Evolutionary conservation across 1,140 invertebrate species (phyloP).

Genomic region (Zaprionus inermis): DNA sequence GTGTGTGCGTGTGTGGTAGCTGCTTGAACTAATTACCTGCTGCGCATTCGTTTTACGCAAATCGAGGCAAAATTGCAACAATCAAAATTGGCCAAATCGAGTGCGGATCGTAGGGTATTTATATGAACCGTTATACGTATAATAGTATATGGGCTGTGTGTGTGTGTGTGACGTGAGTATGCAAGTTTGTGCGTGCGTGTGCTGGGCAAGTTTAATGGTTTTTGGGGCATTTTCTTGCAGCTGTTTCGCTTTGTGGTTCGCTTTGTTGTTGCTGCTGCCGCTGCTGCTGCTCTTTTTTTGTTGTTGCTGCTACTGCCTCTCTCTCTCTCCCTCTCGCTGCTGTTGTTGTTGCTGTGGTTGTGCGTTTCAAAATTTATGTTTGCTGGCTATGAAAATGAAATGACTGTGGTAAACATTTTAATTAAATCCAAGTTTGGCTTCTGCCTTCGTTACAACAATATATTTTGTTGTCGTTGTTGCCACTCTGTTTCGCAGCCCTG

Average conservation of each 20-base stretch:
- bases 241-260: slow-evolving; percentile 75
- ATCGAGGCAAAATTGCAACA: slow-evolving; percentile 67
- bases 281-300: not conserved
- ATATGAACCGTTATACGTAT: slow-evolving; percentile 21
- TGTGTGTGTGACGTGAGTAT: slow-evolving; percentile 12
- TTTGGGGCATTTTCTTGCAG: slow-evolving; percentile 79
- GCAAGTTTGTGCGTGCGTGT: slow-evolving; percentile 5
- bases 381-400: slow-evolving; percentile 82
- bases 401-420: slow-evolving; percentile 82
- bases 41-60: slow-evolving; percentile 68
- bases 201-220: slow-evolving; percentile 75
- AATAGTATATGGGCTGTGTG: slow-evolving; percentile 6
- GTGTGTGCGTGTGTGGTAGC: slow-evolving; percentile 38
- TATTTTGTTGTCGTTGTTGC: slow-evolving; percentile 53
- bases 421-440: slow-evolving; percentile 82
- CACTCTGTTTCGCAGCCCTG: slow-evolving; percentile 12
- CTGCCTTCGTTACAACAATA: slow-evolving; percentile 77
- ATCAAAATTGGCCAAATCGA: slow-evolving; percentile 64
- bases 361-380: slow-evolving; percentile 80
- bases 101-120: slow-evolving; percentile 27
- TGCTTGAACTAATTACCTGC: slow-evolving; percentile 79
- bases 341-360: slow-evolving; percentile 42
- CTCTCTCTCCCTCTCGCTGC: not conserved
- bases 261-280: slow-evolving; percentile 18
- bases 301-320: slow-evolving; percentile 9